Percentiles rank a stretch among this genome's conserved stretches.
Conservation (phyloP, 2,888 invertebrate species). For the Hypomecis punctinalis region DNA sequence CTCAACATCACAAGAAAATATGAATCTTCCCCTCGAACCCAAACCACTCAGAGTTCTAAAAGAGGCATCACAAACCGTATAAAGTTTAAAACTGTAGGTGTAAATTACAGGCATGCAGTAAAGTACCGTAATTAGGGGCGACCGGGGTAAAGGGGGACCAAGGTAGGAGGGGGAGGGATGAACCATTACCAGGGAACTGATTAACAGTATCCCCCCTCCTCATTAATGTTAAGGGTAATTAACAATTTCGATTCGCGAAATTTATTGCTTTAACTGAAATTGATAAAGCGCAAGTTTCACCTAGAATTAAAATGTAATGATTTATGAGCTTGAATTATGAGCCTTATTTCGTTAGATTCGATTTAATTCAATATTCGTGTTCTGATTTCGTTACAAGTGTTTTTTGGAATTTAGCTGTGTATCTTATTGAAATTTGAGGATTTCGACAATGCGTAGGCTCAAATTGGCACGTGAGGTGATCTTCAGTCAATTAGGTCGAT, state of each 20-base stretch:
- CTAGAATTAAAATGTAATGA: conserved; percentile 29
- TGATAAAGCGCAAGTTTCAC: conserved; percentile 37
- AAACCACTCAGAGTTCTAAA: conserved; percentile 8
- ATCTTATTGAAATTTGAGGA: neutral
- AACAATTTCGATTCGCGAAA: conserved; percentile 53
- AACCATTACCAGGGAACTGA: conserved; percentile 55
- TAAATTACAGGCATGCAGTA: conserved; percentile 46
- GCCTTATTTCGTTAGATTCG: conserved; percentile 11
- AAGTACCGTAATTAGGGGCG: conserved; percentile 49
- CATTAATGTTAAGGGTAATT: conserved; percentile 55
- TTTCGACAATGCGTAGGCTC: neutral
- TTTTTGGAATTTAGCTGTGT: neutral
- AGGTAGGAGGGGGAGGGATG: conserved; percentile 37
- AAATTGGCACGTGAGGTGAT: too few species aligned
- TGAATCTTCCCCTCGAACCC: neutral
- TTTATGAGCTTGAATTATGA: conserved; percentile 23
- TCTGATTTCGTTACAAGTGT: neutral
- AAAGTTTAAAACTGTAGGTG: conserved; percentile 29
- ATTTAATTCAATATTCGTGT: conserved; percentile 19
- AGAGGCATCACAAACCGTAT: conserved; percentile 23
- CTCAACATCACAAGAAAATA: neutral
- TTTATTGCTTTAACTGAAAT: conserved; percentile 36
- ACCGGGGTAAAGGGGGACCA: conserved; percentile 28
- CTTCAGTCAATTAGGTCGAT: neutral
- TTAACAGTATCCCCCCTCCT: conserved; percentile 51